phyloP scores from a whole-genome alignment of 2,888 invertebrate species.

The Hyles lineata region DNA sequence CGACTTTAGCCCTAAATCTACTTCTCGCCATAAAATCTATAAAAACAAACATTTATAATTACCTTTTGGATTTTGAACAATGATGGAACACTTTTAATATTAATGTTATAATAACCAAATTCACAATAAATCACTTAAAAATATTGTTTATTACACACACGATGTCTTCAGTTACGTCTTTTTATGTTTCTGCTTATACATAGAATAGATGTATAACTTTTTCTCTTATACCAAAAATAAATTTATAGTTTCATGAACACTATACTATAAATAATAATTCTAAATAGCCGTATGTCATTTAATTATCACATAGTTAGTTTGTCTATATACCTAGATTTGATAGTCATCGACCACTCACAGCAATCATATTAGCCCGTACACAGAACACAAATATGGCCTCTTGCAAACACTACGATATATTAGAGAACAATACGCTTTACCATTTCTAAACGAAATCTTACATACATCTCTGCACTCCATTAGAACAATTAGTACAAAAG shows the following conservation, averaged over 20 bases:
- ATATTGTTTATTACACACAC: no score
- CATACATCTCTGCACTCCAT: background rate
- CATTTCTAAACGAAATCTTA: background rate
- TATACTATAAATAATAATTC: constrained; percentile 3
- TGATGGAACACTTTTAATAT: no score
- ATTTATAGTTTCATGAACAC: background rate
- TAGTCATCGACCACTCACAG: constrained; percentile 5
- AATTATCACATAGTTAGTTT: constrained; percentile 20
- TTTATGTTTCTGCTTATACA: background rate
- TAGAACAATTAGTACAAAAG: no score
- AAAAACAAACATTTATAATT: no score
- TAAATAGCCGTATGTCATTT: constrained; percentile 24
- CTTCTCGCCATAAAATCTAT: no score
- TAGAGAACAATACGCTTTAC: constrained; percentile 16
- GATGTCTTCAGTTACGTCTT: background rate
- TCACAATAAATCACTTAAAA: no score
- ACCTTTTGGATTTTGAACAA: no score
- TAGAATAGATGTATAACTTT: background rate
- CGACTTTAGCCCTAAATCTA: no score
- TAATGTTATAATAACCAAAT: no score
- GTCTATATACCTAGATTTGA: background rate
- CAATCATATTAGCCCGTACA: constrained; percentile 1
- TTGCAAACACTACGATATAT: background rate
- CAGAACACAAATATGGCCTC: constrained; percentile 20
- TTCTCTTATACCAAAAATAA: background rate